A percentile compares a stretch with the other conserved stretches of the same genome.
phyloP scores from a whole-genome alignment of 2,113 vertebrate species.

The Tetraodon nigroviridis region DNA sequence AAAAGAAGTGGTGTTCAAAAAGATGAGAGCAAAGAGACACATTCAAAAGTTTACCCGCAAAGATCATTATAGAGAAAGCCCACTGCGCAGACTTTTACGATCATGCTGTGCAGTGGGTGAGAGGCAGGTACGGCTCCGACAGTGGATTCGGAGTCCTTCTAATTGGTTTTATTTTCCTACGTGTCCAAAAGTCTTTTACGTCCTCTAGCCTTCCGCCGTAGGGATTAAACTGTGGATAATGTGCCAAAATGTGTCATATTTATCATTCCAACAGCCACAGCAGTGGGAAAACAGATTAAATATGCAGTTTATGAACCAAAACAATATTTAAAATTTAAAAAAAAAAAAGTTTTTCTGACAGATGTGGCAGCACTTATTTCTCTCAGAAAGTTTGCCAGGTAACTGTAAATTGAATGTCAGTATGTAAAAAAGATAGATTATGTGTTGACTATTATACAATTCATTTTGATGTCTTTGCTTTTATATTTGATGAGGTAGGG shows the following conservation, averaged over 20 bases:
- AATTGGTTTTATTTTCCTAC: conserved; percentile 35
- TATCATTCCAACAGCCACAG: no score
- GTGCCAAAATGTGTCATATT: conserved; percentile 35
- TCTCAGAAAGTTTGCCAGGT: no score
- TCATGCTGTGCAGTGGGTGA: conserved; percentile 11
- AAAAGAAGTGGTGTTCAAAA: conserved; percentile 20
- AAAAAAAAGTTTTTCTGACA: no score
- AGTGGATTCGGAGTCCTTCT: conserved; percentile 23
- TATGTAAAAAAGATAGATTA: no score
- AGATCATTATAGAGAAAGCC: background rate
- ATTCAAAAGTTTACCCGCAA: conserved; percentile 2
- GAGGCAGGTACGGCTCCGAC: conserved; percentile 25
- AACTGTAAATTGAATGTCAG: no score
- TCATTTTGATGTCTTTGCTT: no score
- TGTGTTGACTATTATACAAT: no score
- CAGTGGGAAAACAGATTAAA: no score
- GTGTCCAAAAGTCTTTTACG: conserved; percentile 42
- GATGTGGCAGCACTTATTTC: no score
- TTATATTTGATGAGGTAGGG: no score
- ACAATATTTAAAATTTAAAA: no score
- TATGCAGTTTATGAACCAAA: no score
- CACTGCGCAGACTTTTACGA: background rate
- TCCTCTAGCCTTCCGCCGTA: conserved; percentile 24
- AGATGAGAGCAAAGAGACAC: conserved; percentile 1
- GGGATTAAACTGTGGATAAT: conserved; percentile 33